Base-by-base conservation (phyloP, 2,113 vertebrate genomes). In the Crocuta crocuta region DNA sequence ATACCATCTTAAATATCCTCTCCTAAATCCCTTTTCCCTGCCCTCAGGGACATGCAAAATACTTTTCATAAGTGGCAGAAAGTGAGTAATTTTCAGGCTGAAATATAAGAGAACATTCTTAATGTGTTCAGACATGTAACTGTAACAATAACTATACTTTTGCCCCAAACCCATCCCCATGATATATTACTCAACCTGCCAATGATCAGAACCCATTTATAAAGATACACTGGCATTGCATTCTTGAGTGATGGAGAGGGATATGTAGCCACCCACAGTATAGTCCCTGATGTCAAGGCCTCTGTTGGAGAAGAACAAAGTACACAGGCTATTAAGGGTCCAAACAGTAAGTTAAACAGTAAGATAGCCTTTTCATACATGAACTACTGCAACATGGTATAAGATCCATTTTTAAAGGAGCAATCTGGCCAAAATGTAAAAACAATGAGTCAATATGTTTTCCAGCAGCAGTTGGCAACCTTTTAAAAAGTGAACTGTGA, bases 61-160 rank as follows among this genome's bases (percentile, higher is more conserved):
- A 83, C 16, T 80, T 83, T 82, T 79, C 21, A 76, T n/a, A 82
- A 83, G 78, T 10, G 11, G 7, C 35, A 86, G 13, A 61, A 96
- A 79, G 83, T 31, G 17, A 89, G 85, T 43, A 86, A 23, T 89
- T 83, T 45, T 71, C 33, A 94, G n/a, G 53, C 7, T 93, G 28
- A 78, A 76, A 68, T 53, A 35, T 26, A 82, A 93, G 91, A 24
- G 9, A 61, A 43, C 21, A 70, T 19, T 55, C 78, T 86, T 43
- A 61, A 28, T 93, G 35, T 1, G 2, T 65, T 86, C 31, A 83
- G 68, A 89, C 4, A 76, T 61, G 48, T 73, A 78, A 82, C 48
- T 73, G 21, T 50, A 45, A 93, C 7, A 78, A 61, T 58, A 39
- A 91, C 58, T 43, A 35, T 4, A 9, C 5, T 24, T 31, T 53